Evolutionary conservation across 2,888 invertebrate species (phyloP), one percentile per base, ranked within the genome.

Genomic region (Exephanes ischioxanthus): DNA sequence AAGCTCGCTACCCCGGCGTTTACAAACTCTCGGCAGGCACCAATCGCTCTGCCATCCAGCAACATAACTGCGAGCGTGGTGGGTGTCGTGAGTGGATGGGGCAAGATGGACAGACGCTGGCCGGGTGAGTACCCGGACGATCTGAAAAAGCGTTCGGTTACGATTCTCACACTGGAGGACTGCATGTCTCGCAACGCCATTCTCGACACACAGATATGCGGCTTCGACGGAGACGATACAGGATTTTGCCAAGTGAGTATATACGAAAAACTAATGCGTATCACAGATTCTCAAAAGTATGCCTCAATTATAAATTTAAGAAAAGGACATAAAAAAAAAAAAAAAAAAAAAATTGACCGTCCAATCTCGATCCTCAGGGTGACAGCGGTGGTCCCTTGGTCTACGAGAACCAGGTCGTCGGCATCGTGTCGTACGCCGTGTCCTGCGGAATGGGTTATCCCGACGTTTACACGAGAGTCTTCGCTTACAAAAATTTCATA

Each of bases 351-450:
- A 51, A 77, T 33, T n/a, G 51, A 22, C 9, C 30, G 5, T 33
- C 30, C 45, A 3, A 71, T 76, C 51, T 45, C 61, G n/a, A 2
- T 41, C n/a, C 51, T 41, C 77, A 88, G 88, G 87, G 88, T 55
- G 87, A 88, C 61, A 88, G 87, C 37, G 87, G 88, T 37, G 76
- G 87, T 70, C 88, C 88, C 53, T 53, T 87, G 51, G 84, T 80
- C 5, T 83, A 86, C 58, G 83, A 87, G 7, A 75, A 86, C 51
- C 41, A 71, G 73, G 58, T 88, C n/a, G 84, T 87, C 22, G 87
- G 87, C 6, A 63, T 88, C 45, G 88, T 87, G 48, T 88, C 87
- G 6, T 88, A 85, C 70, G 67, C 72, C 19, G 53, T 61, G 14
- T 30, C 67, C 33, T 87, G 87, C 55, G 82, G 84, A 30, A 26